A percentile compares a stretch with the other conserved stretches of the same genome.
phyloP scores from a whole-genome alignment of 2,888 invertebrate genomes.

The Meghimatium bilineatum region DNA sequence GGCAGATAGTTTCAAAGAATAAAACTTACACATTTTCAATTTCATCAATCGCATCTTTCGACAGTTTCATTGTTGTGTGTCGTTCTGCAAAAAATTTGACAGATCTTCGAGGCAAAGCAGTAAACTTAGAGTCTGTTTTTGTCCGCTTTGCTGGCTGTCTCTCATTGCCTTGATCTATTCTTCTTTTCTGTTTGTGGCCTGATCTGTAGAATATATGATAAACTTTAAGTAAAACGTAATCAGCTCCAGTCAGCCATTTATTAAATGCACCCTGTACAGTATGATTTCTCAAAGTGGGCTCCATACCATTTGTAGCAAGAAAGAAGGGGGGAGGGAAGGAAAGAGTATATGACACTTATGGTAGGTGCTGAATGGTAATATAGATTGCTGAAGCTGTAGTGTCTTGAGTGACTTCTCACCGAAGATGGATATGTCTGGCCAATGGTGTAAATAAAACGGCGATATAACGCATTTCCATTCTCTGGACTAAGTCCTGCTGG shows the following conservation, averaged over 20 bases:
- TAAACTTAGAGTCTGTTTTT: neutral
- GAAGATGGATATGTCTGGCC: no score
- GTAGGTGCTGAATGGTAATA: no score
- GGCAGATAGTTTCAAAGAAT: neutral
- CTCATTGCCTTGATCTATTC: neutral
- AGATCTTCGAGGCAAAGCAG: constrained; percentile 32
- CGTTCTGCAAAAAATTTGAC: constrained; percentile 44
- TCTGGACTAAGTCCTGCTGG: no score
- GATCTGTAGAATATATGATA: constrained; percentile 8
- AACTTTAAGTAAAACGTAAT: neutral
- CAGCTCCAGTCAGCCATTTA: neutral
- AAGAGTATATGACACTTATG: no score
- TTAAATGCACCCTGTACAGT: neutral
- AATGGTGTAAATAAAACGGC: no score
- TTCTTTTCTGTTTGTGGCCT: neutral
- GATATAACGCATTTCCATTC: no score
- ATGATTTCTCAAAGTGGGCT: no score
- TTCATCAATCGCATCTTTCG: constrained; percentile 54
- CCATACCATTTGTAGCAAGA: no score
- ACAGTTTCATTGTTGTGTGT: constrained; percentile 44
- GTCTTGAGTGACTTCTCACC: no score
- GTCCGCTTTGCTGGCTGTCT: neutral
- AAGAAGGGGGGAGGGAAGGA: no score
- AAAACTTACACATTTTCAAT: constrained; percentile 53
- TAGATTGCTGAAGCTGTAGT: no score